Evolutionary conservation across 2,888 invertebrate genomes (phyloP), one percentile per base, ranked within the genome.

Genomic region (Acronicta alni): DNA sequence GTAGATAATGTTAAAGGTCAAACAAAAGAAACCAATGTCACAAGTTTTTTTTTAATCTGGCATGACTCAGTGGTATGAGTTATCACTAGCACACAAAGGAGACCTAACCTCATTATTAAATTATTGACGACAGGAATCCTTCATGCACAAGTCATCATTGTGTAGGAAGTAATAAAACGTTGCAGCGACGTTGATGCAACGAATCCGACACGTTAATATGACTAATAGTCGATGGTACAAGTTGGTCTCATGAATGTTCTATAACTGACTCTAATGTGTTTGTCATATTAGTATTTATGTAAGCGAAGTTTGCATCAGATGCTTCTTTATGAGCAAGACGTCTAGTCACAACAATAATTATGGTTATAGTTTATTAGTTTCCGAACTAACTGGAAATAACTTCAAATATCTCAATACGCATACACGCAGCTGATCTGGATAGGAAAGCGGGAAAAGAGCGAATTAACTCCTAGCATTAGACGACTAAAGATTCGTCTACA

Each of bases 91-190:
- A 38, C 12, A 65, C 55, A 65, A 65, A 57, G 54, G 39, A 62
- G 46, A 57, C 52, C 30, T 35, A 38, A 57, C 20, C 52, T 56
- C 49, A 54, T 56, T 58, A 51, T 58, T 58, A 10, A 18, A 64
- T 53, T 56, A 58, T 39, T 70, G 53, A 53, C 64, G 71, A 54
- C 47, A 55, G 14, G 37, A 51, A 57, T 55, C 48, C 45, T 61
- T 51, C 55, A 35, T 46, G 46, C 47, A 37, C 35, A 45, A 58
- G 42, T 60, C 53, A 63, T 38, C 26, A 26, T n/a, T 57, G 32
- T 45, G 53, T 46, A 73, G 58, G 65, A 61, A 64, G 56, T 56
- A 43, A 43, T 55, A 46, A 49, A 41, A 37, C 35, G 51, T 49
- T 52, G 59, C 53, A 57, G 18, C 18, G 43, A 57, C 42, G 48